Conservation (phyloP, 2,888 invertebrate species). For the Polietes domitor region DNA sequence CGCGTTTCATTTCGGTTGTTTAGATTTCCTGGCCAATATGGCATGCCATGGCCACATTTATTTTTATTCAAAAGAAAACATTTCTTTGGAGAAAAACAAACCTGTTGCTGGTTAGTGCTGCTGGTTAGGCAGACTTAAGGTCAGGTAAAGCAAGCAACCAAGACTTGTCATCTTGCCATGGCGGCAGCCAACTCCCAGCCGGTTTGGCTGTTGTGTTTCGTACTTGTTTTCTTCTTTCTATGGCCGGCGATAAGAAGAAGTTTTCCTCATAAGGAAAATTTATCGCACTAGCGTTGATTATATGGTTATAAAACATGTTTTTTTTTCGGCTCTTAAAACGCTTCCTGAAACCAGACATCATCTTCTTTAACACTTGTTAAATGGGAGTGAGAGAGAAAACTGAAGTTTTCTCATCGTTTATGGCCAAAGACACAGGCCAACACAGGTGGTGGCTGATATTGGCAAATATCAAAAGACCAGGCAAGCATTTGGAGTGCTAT, state of each 20-base stretch:
- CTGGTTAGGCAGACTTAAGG: constrained; percentile 57
- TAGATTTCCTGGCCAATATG: constrained; percentile 38
- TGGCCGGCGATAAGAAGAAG: constrained; percentile 25
- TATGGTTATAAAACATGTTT: constrained; percentile 56
- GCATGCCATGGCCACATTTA: constrained; percentile 44
- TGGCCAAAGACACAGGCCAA: not conserved
- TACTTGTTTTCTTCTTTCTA: constrained; percentile 16
- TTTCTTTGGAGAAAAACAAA: constrained; percentile 42
- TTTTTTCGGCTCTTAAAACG: constrained; percentile 52
- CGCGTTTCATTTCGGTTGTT: not conserved
- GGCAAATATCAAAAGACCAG: not conserved
- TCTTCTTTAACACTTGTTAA: constrained; percentile 61
- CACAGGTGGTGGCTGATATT: not conserved
- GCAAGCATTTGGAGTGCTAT: not conserved
- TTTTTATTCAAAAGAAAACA: not conserved
- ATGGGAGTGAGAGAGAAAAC: constrained; percentile 37
- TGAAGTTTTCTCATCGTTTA: constrained; percentile 47
- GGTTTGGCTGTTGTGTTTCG: constrained; percentile 49
- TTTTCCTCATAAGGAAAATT: constrained; percentile 5
- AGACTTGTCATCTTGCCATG: constrained; percentile 15
- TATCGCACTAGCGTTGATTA: not conserved
- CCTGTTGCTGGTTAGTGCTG: constrained; percentile 53
- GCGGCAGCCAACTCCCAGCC: constrained; percentile 10
- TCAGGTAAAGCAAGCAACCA: constrained; percentile 48
- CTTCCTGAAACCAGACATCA: constrained; percentile 54